Evolutionary conservation across 2,113 vertebrate species (phyloP).

Genomic region (Xiphophorus hellerii): DNA sequence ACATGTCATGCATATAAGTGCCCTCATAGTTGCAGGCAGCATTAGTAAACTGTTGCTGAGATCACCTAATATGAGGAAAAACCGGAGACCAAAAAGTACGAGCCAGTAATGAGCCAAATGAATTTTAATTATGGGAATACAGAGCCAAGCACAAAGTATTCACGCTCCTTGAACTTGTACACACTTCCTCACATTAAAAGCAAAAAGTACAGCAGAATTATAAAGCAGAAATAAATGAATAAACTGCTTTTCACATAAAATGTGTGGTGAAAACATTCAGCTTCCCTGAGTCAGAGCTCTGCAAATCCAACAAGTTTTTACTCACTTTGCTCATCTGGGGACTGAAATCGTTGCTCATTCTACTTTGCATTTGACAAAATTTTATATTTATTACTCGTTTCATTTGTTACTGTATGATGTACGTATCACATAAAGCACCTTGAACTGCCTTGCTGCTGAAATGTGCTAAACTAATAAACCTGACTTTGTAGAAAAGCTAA

Average conservation of each 20-base stretch:
- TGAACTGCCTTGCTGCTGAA: no score
- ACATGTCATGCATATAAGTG: constrained; percentile 48
- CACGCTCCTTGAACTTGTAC: background rate
- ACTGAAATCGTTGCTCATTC: background rate
- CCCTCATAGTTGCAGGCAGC: constrained; percentile 28
- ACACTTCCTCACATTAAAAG: background rate
- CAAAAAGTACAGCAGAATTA: background rate
- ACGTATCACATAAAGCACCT: no score
- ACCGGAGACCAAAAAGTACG: background rate
- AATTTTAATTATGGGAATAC: constrained; percentile 9
- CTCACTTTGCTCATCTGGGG: background rate
- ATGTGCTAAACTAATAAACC: no score
- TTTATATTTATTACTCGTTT: no score
- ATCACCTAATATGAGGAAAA: constrained; percentile 11
- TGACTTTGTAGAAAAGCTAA: background rate
- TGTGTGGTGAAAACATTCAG: background rate
- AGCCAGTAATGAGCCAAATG: constrained; percentile 18
- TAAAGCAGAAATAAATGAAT: background rate
- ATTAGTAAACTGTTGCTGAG: constrained; percentile 12
- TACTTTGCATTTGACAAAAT: background rate
- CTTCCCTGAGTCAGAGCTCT: background rate
- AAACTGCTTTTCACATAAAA: background rate
- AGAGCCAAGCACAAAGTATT: background rate
- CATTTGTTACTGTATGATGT: no score
- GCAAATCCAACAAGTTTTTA: background rate